Conservation (phyloP, 2,113 vertebrate genomes). For the Mobula birostris region DNA sequence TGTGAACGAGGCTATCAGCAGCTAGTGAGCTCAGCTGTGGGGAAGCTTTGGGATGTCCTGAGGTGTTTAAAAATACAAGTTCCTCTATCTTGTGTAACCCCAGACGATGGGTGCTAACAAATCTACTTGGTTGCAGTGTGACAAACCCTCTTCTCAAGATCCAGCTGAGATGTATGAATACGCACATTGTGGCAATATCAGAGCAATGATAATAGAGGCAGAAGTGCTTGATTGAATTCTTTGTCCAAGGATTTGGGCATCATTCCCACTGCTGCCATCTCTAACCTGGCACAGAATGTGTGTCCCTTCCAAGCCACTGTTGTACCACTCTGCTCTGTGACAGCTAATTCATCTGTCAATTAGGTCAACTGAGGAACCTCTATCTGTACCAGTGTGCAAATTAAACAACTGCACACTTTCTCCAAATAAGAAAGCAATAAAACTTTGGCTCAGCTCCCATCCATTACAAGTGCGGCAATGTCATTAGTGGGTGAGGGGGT, state of each 20-base stretch:
- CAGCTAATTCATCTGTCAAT: neutral
- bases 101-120: neutral
- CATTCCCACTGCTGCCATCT: neutral
- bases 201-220: neutral
- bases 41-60: too few relatives aligned
- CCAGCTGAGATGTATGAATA: neutral
- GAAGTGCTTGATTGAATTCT: neutral
- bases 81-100: neutral
- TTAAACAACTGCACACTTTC: neutral
- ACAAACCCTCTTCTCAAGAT: neutral
- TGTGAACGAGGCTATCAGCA: too few relatives aligned
- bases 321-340: neutral
- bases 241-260: neutral
- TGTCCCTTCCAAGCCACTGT: neutral
- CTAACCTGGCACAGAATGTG: neutral
- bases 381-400: neutral
- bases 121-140: neutral
- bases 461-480: neutral
- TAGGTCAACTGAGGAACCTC: neutral
- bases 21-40: too few relatives aligned
- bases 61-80: too few relatives aligned
- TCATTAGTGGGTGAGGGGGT: neutral
- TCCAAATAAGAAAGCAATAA: neutral
- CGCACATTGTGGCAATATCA: neutral
- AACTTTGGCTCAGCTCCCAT: neutral